These are phyloP conservation scores for Pseudococcus jackbeardsleyi DNA, from an alignment of 2,888 invertebrate species.

Conservation along the genomic window DNA sequence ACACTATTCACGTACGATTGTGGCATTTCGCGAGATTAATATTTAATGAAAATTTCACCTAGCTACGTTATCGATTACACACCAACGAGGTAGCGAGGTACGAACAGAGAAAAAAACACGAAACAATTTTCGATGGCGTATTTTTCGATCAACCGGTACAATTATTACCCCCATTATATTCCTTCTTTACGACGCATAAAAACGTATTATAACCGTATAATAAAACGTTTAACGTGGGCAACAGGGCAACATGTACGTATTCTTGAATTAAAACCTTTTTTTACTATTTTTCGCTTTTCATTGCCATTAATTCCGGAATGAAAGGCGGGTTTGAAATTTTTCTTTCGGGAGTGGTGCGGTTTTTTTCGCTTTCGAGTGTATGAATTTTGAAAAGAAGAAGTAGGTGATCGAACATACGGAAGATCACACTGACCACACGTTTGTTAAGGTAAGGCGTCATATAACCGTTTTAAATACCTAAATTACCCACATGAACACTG, in stretches of 20 bases:
- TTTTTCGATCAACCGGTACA: constrained; percentile 57
- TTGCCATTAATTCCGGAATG: not conserved
- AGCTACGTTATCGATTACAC: not conserved
- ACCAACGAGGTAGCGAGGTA: not conserved
- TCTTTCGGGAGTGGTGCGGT: not conserved
- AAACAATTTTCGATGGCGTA: constrained; percentile 26
- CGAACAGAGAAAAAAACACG: not conserved
- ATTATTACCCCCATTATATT: constrained; percentile 44
- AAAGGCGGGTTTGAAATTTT: not conserved
- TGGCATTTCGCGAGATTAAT: not conserved
- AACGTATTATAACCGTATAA: constrained; percentile 35
- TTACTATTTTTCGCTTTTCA: constrained; percentile 8
- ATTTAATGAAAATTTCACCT: not conserved
- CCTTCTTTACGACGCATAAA: constrained; percentile 53
- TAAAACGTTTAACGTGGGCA: constrained; percentile 42
- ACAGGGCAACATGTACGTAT: constrained; percentile 25
- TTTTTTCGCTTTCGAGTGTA: not conserved
- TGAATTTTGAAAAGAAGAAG: not conserved
- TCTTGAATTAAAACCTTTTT: constrained; percentile 8
- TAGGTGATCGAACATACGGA: not conserved
- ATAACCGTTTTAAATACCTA: no score
- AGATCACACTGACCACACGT: no score
- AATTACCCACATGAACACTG: no score
- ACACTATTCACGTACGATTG: no score
- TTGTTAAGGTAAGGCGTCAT: no score